phyloP scores from a whole-genome alignment of 2,888 invertebrate species.

The Schrankia costaestrigalis region DNA sequence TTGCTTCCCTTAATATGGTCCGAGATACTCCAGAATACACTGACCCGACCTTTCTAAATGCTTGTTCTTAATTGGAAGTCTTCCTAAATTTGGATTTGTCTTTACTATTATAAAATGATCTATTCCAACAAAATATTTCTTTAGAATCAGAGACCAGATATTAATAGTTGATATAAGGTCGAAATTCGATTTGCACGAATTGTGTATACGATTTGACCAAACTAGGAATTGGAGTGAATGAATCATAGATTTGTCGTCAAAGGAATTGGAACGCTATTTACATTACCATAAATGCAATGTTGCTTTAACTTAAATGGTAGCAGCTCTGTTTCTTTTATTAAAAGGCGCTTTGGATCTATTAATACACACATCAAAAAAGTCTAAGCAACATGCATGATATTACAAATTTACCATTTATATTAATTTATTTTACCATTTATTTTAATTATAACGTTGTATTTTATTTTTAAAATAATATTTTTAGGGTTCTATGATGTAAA shows the following conservation, averaged over 20 bases:
- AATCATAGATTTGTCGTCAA: slow-evolving; percentile 36
- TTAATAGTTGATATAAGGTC: slow-evolving; percentile 38
- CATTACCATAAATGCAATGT: slow-evolving; percentile 17
- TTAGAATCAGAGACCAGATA: slow-evolving; percentile 12
- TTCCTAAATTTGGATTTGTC: slow-evolving; percentile 18
- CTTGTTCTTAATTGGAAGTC: slow-evolving; percentile 28
- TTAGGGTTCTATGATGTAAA: too few species aligned
- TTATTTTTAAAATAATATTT: too few species aligned
- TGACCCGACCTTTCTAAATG: slow-evolving; percentile 26
- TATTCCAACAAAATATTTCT: slow-evolving; percentile 16
- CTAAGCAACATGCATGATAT: too few species aligned
- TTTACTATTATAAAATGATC: slow-evolving; percentile 22
- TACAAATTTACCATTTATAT: too few species aligned
- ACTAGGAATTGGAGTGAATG: slow-evolving; percentile 44
- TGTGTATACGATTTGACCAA: slow-evolving; percentile 53
- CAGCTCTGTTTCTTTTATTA: slow-evolving; percentile 16
- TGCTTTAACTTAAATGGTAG: slow-evolving; percentile 10
- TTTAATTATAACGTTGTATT: too few species aligned
- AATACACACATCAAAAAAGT: slow-evolving; percentile 16
- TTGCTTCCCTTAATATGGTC: slow-evolving; percentile 55
- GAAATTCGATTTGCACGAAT: slow-evolving; percentile 35
- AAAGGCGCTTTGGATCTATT: slow-evolving; percentile 24
- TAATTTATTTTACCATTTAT: too few species aligned
- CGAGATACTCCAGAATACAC: slow-evolving; percentile 21
- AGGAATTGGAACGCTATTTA: slow-evolving; percentile 30